These are phyloP conservation scores for Lapara coniferarum DNA, from an alignment of 2,888 invertebrate species.

Conservation along the genomic window DNA sequence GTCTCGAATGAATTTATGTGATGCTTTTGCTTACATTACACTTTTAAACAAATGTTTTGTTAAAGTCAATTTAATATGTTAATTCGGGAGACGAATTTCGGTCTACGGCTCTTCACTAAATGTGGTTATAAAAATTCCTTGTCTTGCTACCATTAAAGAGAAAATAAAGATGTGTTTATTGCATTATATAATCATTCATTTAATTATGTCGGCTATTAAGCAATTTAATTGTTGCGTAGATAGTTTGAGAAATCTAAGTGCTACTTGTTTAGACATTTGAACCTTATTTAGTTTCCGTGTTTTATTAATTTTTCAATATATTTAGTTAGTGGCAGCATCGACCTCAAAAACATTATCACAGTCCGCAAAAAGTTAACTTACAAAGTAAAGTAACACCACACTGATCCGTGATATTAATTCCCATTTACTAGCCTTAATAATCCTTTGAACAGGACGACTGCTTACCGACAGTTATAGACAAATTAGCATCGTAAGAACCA, in stretches of 20 bases:
- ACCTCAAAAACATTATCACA: too few species aligned
- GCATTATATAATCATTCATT: not conserved
- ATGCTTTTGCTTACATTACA: not conserved
- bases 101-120: not conserved
- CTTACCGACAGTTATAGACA: too few species aligned
- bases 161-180: constrained; percentile 9
- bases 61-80: not conserved
- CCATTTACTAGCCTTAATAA: too few species aligned
- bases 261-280: too few species aligned
- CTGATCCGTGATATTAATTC: not conserved
- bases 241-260: not conserved
- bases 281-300: too few species aligned
- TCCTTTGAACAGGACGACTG: too few species aligned
- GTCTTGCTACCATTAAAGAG: not conserved
- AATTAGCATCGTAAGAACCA: too few species aligned
- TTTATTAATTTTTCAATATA: too few species aligned
- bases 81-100: not conserved
- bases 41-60: not conserved
- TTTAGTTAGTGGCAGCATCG: too few species aligned
- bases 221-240: not conserved
- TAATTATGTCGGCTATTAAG: not conserved
- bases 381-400: too few species aligned
- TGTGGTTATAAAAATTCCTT: constrained; percentile 1
- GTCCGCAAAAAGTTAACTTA: too few species aligned
- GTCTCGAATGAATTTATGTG: not conserved